Conservation (phyloP, 2,113 vertebrate genomes). For the Laticauda laticaudata region DNA sequence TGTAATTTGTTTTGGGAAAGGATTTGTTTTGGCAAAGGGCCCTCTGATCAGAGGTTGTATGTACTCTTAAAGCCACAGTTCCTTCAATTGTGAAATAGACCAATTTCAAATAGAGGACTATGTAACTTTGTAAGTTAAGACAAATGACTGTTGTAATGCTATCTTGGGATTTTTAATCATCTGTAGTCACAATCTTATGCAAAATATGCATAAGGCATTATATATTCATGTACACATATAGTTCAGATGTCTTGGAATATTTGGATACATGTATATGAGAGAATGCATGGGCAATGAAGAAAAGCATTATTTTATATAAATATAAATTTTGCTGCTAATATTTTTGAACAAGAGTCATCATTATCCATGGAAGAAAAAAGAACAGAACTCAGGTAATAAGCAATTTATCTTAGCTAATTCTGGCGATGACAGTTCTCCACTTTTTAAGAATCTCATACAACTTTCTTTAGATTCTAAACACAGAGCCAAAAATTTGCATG, state of each 20-base stretch:
- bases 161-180: background rate
- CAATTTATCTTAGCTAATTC: background rate
- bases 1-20: background rate
- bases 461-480: conserved; percentile 9
- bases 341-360: background rate
- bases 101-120: background rate
- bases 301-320: background rate
- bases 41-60: background rate
- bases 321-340: background rate
- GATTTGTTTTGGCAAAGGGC: background rate
- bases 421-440: background rate
- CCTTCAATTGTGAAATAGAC: background rate
- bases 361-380: background rate
- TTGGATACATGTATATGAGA: background rate
- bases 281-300: background rate
- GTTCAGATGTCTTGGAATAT: background rate
- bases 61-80: background rate
- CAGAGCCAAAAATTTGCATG: background rate
- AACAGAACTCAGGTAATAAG: background rate
- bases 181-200: conserved; percentile 17
- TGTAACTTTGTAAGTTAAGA: background rate
- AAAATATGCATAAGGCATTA: conserved; percentile 1
- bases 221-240: background rate
- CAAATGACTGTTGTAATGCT: background rate
- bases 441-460: conserved; percentile 4